Percentiles rank a stretch among this genome's conserved stretches.
Evolutionary conservation across 1,140 invertebrate genomes (phyloP).

Genomic region (Drosophila eugracilis): DNA sequence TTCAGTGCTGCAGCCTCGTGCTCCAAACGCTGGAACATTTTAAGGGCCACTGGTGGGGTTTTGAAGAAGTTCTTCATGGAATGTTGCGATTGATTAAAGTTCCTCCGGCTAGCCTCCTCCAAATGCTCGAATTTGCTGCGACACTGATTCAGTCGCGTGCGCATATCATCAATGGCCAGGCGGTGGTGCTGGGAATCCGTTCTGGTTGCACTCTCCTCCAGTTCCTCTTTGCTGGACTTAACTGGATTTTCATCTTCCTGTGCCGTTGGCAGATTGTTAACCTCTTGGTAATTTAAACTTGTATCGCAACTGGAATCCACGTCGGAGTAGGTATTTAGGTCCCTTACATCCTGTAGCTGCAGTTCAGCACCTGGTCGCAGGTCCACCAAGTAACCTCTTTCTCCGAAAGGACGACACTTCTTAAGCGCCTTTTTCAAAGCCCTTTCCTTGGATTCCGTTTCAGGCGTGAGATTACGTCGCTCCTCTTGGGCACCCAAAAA

Average conservation of each 20-base stretch:
- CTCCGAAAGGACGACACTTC: conserved; percentile 75
- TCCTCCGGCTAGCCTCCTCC: conserved; percentile 72
- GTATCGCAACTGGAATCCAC: conserved; percentile 84
- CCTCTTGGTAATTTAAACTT: conserved; percentile 79
- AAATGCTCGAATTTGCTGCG: conserved; percentile 78
- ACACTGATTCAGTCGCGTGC: conserved; percentile 71
- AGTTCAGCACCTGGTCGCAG: conserved; percentile 70
- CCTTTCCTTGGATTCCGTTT: conserved; percentile 71
- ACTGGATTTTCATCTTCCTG: neutral
- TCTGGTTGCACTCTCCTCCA: neutral
- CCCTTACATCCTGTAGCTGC: conserved; percentile 76
- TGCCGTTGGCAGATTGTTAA: conserved; percentile 39
- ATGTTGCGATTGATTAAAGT: conserved; percentile 69
- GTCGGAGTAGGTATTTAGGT: conserved; percentile 82
- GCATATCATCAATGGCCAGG: conserved; percentile 71
- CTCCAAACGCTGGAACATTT: conserved; percentile 80
- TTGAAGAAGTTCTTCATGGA: conserved; percentile 82
- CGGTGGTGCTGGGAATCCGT: conserved; percentile 21
- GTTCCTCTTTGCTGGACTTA: neutral
- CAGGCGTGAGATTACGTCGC: conserved; percentile 53
- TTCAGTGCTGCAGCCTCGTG: conserved; percentile 58
- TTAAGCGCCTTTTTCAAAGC: conserved; percentile 73
- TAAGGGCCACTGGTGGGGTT: conserved; percentile 71
- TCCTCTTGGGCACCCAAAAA: conserved; percentile 71
- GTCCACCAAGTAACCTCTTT: conserved; percentile 79